Conservation (phyloP, 1,140 invertebrate species). For the Macrocentrus cingulum region DNA sequence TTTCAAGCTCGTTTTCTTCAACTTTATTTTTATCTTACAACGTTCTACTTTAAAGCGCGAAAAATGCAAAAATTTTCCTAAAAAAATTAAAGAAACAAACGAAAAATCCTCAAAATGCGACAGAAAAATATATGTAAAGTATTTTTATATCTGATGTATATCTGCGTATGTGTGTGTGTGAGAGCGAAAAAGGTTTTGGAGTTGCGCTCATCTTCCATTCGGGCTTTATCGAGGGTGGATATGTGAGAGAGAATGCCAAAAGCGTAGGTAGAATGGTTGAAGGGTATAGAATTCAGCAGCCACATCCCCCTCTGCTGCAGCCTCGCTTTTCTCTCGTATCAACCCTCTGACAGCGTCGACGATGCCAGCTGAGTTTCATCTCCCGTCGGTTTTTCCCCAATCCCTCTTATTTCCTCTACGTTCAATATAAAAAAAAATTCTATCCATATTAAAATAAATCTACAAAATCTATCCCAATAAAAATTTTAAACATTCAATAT, state of each 20-base stretch:
- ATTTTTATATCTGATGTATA: too few species aligned
- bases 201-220: not conserved
- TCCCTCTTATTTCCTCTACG: not conserved
- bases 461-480: not conserved
- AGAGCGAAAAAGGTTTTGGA: not conserved
- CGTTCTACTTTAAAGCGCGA: too few species aligned
- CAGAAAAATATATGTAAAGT: too few species aligned
- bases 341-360: slow-evolving; percentile 4
- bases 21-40: slow-evolving; percentile 1
- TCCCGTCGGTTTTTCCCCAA: not conserved
- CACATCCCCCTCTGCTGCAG: not conserved
- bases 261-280: too few species aligned
- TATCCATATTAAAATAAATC: not conserved
- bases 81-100: too few species aligned
- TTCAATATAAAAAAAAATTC: not conserved
- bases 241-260: not conserved
- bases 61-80: too few species aligned
- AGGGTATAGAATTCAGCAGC: not conserved
- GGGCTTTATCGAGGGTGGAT: slow-evolving; percentile 12
- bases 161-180: too few species aligned
- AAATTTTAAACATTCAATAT: too few species aligned
- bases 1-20: slow-evolving; percentile 3
- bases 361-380: slow-evolving; percentile 15
- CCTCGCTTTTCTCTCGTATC: not conserved
- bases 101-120: too few species aligned